Evolutionary conservation across 2,113 vertebrate species (phyloP), one percentile per base, ranked within the genome.

Genomic region (Xenotilapia longispinis): DNA sequence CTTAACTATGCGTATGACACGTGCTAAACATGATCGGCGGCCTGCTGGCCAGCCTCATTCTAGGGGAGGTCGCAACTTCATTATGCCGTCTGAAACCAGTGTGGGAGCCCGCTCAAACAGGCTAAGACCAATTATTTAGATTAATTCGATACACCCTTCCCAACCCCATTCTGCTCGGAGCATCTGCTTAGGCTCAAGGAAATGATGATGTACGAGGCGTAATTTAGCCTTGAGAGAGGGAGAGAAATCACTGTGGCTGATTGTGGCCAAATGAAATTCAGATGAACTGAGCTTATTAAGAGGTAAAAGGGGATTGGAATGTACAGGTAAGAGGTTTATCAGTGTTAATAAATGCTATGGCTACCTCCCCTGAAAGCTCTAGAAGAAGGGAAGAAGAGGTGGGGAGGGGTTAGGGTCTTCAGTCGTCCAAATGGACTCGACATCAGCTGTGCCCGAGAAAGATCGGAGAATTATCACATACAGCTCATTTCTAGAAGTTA

Each of bases 41-140:
- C 73, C 23, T 12, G 47, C 51, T 12, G 51, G 42, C 82, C 88
- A 38, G 82, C 83, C 80, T 90, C 81, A 54, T 91, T 79, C 88
- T 33, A 9, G 36, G 78, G 88, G 86, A 92, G 87, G 93, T 92
- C 33, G 70, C 88, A 75, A 28, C 89, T 90, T 94, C 88, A 94
- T 95, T 93, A 94, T 36, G 14, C 38, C 7, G n/a, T 49, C 80
- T 21, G 40, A 88, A 85, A 93, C 91, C 89, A 85, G 78, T 9
- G 60, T 9, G 58, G 51, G 68, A 88, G 84, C 55, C 54, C 3
- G 13, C 93, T 94, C 87, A 83, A 91, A 93, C 92, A 88, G 83
- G 89, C 91, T 87, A 85, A 51, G 87, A 86, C 91, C 93, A 93
- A 94, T 96, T 94, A 95, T 94, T 95, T 93, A 92, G 94, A 95